Evolutionary conservation across 2,113 vertebrate genomes (phyloP).

Genomic region (Heptranchias perlo): DNA sequence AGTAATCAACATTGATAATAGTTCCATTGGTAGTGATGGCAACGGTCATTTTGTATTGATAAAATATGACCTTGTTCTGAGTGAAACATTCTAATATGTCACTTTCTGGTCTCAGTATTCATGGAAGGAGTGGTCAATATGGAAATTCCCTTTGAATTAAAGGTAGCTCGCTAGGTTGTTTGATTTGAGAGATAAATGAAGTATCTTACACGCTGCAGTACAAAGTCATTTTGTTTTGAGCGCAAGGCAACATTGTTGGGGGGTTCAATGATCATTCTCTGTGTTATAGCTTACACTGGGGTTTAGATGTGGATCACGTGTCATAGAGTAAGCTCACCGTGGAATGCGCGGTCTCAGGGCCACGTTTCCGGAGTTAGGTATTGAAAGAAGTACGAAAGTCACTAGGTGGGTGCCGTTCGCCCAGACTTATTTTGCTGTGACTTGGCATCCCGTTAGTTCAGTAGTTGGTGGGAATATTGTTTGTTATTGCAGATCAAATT

Average conservation of each 20-base stretch:
- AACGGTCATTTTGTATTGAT: background rate
- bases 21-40: background rate
- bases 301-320: background rate
- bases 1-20: background rate
- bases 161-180: background rate
- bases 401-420: background rate
- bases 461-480: background rate
- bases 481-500: background rate
- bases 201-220: background rate
- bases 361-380: background rate
- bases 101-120: background rate
- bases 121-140: background rate
- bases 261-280: background rate
- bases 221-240: background rate
- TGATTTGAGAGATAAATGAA: background rate
- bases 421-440: background rate
- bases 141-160: background rate
- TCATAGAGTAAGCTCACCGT: too few species aligned
- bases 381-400: background rate
- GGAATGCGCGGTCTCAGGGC: background rate
- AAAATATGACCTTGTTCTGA: background rate
- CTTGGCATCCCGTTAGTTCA: background rate
- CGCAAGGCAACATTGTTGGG: background rate
- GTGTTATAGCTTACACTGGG: background rate
- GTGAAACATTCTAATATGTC: background rate